Conservation (phyloP, 2,888 invertebrate genomes). For the Trissolcus japonicus region DNA sequence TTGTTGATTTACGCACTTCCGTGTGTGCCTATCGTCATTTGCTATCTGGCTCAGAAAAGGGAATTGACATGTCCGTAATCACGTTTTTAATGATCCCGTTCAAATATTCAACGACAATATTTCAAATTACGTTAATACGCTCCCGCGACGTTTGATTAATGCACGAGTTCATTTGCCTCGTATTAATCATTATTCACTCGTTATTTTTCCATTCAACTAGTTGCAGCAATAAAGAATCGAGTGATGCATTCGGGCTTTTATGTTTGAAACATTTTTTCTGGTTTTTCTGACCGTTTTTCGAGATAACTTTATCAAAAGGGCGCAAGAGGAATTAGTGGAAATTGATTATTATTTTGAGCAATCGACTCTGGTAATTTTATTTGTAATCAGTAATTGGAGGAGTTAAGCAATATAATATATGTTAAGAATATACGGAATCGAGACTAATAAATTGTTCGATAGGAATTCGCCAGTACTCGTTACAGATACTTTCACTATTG, state of each 20-base stretch:
- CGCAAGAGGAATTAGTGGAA: too few relatives aligned
- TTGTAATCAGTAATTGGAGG: slow-evolving; percentile 5
- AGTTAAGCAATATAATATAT: not conserved
- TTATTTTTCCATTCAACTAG: slow-evolving; percentile 30
- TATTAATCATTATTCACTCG: slow-evolving; percentile 37
- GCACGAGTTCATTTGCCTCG: slow-evolving; percentile 34
- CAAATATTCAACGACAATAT: slow-evolving; percentile 50
- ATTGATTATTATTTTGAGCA: slow-evolving; percentile 9
- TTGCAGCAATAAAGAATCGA: slow-evolving; percentile 21
- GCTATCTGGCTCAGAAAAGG: slow-evolving; percentile 50
- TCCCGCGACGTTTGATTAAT: slow-evolving; percentile 32
- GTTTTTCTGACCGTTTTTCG: not conserved
- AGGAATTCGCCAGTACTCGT: not conserved
- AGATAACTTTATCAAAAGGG: not conserved
- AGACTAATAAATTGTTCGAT: slow-evolving; percentile 7
- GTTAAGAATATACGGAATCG: not conserved
- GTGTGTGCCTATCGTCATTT: slow-evolving; percentile 44
- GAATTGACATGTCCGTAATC: slow-evolving; percentile 52
- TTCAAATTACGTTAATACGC: slow-evolving; percentile 45
- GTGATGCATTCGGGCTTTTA: too few relatives aligned
- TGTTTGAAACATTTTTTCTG: not conserved
- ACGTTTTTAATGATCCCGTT: slow-evolving; percentile 47
- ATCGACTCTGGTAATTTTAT: slow-evolving; percentile 6
- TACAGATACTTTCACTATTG: slow-evolving; percentile 6
- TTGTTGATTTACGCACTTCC: slow-evolving; percentile 63